Base-by-base conservation (phyloP, 2,888 invertebrate species). In the Monoplex corrugatus region DNA sequence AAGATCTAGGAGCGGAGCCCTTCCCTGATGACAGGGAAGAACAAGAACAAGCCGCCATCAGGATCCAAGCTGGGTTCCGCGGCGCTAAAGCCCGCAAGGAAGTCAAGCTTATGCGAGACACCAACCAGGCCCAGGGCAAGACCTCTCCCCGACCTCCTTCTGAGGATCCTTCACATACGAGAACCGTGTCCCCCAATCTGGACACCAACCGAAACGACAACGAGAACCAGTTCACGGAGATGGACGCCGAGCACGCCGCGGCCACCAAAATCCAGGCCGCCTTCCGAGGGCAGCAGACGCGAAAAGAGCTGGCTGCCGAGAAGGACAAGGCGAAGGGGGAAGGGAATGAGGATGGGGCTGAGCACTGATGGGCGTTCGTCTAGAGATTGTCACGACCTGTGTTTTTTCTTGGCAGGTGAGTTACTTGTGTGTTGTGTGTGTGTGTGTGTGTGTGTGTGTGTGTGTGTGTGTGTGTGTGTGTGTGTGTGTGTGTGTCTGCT, bases 191-290 rank as follows among this genome's bases (percentile, higher is more conserved):
- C 78, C 78, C 78, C 6, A 80, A 10, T 1, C 2, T 10, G 2
- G 40, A 80, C 28, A 2, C 23, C 3, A 40, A 16, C 10, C 19
- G 38, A 35, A 38, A 35, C 38, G 19, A 75, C 38, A 75, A 35
- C 3, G 75, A 75, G 19, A 38, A 35, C 13, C 23, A 40, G 5
- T 10, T 57, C 32, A n/a, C 80, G 3, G 28, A 80, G 28, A 1
- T 2, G 28, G 75, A 87, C 28, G 63, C 87, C 19, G 83, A 82
- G 40, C 91, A 93, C 32, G 90, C 89, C 2, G 94, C 94, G 28
- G 94, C 94, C 19, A 92, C 92, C 13, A 92, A 92, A 45, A 94
- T 94, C 72, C 94, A 94, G 91, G 94, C 94, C 10, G 92, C 92
- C 0, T 94, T 93, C 90, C 90, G 94, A 16, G 94, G 94, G 13